phyloP scores from a whole-genome alignment of 2,888 invertebrate genomes.

The Portevinia maculata region DNA sequence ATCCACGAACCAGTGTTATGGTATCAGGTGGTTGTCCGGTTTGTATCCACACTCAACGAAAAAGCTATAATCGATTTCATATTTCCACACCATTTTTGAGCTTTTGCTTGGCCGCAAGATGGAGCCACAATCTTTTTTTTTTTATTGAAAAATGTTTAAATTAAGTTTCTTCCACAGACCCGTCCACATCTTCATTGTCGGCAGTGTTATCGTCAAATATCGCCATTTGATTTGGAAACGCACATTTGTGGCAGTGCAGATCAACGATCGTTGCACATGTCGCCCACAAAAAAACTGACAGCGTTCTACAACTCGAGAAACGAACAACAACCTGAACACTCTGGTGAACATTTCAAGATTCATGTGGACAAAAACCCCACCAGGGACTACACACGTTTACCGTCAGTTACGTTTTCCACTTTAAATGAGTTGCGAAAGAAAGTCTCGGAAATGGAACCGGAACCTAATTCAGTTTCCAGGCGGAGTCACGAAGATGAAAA shows the following conservation, averaged over 20 bases:
- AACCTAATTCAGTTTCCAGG: conserved; percentile 15
- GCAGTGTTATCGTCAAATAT: conserved; percentile 63
- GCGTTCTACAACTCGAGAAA: neutral
- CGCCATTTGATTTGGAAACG: conserved; percentile 64
- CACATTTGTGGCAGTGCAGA: conserved; percentile 28
- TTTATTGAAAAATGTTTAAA: neutral
- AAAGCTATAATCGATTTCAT: neutral
- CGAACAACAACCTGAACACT: conserved; percentile 20
- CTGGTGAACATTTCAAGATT: conserved; percentile 22
- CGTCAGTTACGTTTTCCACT: conserved; percentile 45
- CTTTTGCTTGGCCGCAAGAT: too few species aligned
- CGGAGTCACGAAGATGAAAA: conserved; percentile 76
- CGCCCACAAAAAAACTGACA: conserved; percentile 12
- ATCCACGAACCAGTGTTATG: too few species aligned
- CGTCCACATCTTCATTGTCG: conserved; percentile 68
- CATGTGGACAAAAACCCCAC: neutral
- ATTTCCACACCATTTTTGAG: neutral
- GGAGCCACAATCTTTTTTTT: too few species aligned
- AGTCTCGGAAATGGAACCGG: conserved; percentile 57
- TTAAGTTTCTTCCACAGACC: conserved; percentile 29
- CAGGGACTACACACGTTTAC: conserved; percentile 20
- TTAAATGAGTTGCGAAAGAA: conserved; percentile 44
- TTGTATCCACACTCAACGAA: too few species aligned
- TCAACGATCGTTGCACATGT: neutral
- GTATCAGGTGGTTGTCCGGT: too few species aligned